These are phyloP conservation scores for Danio aesculapii DNA, from an alignment of 2,797 vertebrate genomes.

Conservation along the genomic window DNA sequence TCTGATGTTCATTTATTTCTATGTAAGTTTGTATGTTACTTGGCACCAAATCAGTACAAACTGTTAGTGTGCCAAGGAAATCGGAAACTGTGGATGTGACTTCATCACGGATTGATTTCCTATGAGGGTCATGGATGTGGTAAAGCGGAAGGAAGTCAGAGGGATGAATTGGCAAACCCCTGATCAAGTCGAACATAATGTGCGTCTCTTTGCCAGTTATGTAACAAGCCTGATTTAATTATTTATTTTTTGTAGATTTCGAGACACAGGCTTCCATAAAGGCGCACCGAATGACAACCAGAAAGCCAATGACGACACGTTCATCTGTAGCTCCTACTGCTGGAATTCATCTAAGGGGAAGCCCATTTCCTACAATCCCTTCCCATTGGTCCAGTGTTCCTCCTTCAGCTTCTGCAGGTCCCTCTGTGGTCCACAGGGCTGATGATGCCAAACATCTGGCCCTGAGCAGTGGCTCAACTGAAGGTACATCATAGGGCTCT, in stretches of 20 bases:
- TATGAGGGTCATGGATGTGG: constrained; percentile 31
- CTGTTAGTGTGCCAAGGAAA: constrained; percentile 43
- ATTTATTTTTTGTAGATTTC: constrained; percentile 65
- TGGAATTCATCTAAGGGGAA: neutral
- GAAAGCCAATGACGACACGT: neutral
- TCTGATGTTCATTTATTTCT: neutral
- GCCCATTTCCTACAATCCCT: neutral
- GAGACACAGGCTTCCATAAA: constrained; percentile 52
- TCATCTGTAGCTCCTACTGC: constrained; percentile 26
- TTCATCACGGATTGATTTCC: constrained; percentile 54
- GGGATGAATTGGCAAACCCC: constrained; percentile 11
- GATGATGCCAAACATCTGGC: constrained; percentile 30
- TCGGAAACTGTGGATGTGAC: constrained; percentile 40
- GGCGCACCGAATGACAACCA: constrained; percentile 35
- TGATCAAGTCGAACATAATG: neutral
- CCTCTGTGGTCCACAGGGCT: constrained; percentile 16
- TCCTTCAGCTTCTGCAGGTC: constrained; percentile 20
- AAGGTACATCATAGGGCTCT: constrained; percentile 59
- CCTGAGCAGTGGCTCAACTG: constrained; percentile 21
- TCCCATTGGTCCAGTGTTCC: neutral
- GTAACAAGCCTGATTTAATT: neutral
- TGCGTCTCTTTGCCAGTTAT: neutral
- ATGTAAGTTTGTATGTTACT: neutral
- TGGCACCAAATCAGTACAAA: constrained; percentile 34
- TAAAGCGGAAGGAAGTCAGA: constrained; percentile 21